Evolutionary conservation across 1,140 invertebrate species (phyloP).

Genomic region (Micrasema longulum): DNA sequence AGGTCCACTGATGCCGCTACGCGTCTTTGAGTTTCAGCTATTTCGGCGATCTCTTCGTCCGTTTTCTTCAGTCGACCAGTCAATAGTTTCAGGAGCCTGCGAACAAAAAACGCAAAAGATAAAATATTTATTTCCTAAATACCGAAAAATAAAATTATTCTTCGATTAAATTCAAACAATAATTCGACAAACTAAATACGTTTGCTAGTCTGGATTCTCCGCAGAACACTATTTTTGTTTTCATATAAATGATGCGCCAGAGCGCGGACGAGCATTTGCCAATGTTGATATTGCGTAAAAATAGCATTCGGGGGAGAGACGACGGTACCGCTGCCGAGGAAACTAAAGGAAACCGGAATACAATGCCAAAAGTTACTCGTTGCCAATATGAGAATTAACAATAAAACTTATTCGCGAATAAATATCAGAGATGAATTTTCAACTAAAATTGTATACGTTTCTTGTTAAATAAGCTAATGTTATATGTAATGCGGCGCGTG

Average conservation of each 20-base stretch:
- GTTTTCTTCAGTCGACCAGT: conserved; percentile 61
- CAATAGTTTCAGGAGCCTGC: conserved; percentile 60
- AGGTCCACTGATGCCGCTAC: conserved; percentile 74
- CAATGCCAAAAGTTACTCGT: neutral
- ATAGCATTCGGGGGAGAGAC: conserved; percentile 33
- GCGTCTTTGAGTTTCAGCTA: conserved; percentile 71
- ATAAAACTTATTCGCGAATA: no score
- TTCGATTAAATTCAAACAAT: neutral
- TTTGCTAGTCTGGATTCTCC: conserved; percentile 20
- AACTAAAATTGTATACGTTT: no score
- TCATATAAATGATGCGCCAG: conserved; percentile 45
- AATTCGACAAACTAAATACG: neutral
- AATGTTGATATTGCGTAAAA: conserved; percentile 47
- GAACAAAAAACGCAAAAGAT: conserved; percentile 53
- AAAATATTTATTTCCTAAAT: neutral
- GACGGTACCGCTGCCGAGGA: conserved; percentile 29
- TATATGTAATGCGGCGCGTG: neutral
- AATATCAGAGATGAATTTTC: no score
- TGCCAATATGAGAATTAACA: no score
- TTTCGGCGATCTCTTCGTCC: conserved; percentile 71
- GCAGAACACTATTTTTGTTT: conserved; percentile 45
- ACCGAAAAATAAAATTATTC: neutral
- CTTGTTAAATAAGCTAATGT: no score
- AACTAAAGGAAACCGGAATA: neutral
- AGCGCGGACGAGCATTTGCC: conserved; percentile 32